Evolutionary conservation across 2,888 invertebrate genomes (phyloP).

Genomic region (Prosopocoilus inquinatus): DNA sequence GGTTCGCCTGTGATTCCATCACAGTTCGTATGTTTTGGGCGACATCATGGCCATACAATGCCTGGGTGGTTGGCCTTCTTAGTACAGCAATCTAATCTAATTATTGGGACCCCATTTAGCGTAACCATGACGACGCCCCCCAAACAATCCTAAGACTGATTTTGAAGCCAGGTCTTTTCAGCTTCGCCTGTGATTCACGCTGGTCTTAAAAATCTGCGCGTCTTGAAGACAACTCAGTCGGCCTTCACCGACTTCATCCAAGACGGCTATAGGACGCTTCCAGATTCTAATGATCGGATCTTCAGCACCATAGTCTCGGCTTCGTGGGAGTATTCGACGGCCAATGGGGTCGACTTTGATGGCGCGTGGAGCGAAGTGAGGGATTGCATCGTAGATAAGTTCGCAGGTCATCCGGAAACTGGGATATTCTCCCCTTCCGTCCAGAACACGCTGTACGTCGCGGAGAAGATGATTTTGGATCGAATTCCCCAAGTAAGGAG

Average conservation of each 20-base stretch:
- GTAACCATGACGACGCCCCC: no score
- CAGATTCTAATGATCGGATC: slow-evolving; percentile 73
- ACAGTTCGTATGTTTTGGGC: no score
- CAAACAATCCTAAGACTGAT: no score
- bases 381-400: slow-evolving; percentile 68
- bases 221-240: slow-evolving; percentile 79
- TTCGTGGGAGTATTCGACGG: slow-evolving; percentile 69
- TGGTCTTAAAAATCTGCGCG: slow-evolving; percentile 67
- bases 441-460: slow-evolving; percentile 73
- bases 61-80: no score
- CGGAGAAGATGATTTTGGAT: slow-evolving; percentile 66
- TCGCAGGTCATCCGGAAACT: slow-evolving; percentile 70
- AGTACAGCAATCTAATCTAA: no score
- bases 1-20: no score
- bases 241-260: slow-evolving; percentile 76
- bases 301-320: slow-evolving; percentile 76
- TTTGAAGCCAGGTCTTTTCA: slow-evolving; percentile 32
- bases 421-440: slow-evolving; percentile 77
- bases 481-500: slow-evolving; percentile 63
- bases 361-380: slow-evolving; percentile 68
- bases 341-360: slow-evolving; percentile 66
- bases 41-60: no score
- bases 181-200: slow-evolving; percentile 62
- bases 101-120: no score
- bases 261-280: slow-evolving; percentile 74